Conservation (phyloP, 1,140 invertebrate species). For the Drosophila melanogaster region Release_6_plus_ISO1_MT NT_033777.3:27148001-27148500, state of each 20-base stretch:
- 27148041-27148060: too few species aligned
- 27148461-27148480: slow-evolving; percentile 7
- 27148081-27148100: too few species aligned
- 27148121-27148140: slow-evolving; percentile 25
- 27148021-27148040: too few species aligned
- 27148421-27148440: slow-evolving; percentile 24
- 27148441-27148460: slow-evolving; percentile 15
- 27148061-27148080: too few species aligned
- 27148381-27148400: slow-evolving; percentile 29
- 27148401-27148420: slow-evolving; percentile 47
- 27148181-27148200: slow-evolving; percentile 37
- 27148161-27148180: slow-evolving; percentile 72
- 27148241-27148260: not conserved
- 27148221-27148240: slow-evolving; percentile 63
- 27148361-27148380: slow-evolving; percentile 32
- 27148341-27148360: slow-evolving; percentile 46
- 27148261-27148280: slow-evolving; percentile 13
- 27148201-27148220: slow-evolving; percentile 69
- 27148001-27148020: too few species aligned
- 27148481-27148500: slow-evolving; percentile 13
- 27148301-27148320: slow-evolving; percentile 37
- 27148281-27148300: slow-evolving; percentile 74
- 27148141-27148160: slow-evolving; percentile 42
- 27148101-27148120: too few species aligned
- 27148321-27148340: slow-evolving; percentile 68